These are phyloP conservation scores for Anoura caudifer DNA, from an alignment of 2,113 vertebrate species.

Conservation along the genomic window DNA sequence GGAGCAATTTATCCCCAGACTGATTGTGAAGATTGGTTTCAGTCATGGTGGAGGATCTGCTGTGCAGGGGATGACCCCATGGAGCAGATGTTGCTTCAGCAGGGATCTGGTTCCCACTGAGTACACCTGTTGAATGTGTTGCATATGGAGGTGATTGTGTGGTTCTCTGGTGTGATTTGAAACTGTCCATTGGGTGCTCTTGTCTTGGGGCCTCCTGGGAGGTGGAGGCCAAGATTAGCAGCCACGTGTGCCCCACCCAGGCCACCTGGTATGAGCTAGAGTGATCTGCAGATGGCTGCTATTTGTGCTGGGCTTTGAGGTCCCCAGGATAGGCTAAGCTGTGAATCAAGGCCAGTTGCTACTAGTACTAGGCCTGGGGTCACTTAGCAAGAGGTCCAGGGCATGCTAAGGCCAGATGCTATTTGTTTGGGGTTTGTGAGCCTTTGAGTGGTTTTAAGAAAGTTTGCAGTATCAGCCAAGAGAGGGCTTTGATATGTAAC, in stretches of 20 bases:
- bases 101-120: neutral
- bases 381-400: neutral
- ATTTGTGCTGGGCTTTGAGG: neutral
- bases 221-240: neutral
- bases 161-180: neutral
- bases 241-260: neutral
- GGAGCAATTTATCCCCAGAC: neutral
- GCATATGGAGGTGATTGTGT: neutral
- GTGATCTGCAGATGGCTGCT: neutral
- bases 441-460: neutral
- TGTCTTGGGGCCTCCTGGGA: neutral
- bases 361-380: neutral
- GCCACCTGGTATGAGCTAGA: neutral
- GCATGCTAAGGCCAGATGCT: neutral
- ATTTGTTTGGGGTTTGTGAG: neutral
- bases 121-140: neutral
- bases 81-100: too few species aligned
- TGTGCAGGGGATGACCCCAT: too few species aligned
- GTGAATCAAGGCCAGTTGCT: neutral
- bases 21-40: neutral
- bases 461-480: neutral
- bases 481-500: neutral
- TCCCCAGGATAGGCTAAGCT: neutral
- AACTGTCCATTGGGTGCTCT: neutral
- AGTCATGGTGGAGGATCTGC: too few species aligned